Percentiles rank a stretch among this genome's conserved stretches.
Evolutionary conservation across 1,140 invertebrate species (phyloP).

Genomic region (Drosophila kepulauana): DNA sequence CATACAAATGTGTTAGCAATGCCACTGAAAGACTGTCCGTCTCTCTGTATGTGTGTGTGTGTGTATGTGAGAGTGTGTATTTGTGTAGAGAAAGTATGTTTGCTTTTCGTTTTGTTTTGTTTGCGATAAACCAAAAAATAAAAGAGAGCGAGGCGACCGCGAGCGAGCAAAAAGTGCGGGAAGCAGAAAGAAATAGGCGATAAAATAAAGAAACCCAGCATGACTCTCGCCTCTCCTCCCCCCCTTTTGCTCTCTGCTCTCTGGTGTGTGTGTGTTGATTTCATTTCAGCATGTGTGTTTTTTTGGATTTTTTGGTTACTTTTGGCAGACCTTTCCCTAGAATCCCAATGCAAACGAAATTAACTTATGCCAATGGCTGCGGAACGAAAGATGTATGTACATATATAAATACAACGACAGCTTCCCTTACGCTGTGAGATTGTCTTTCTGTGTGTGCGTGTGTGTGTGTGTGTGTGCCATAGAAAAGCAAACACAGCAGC

Average conservation of each 20-base stretch:
- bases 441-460: constrained; percentile 1
- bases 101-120: constrained; percentile 77
- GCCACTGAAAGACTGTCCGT: constrained; percentile 1
- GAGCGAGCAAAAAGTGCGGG: neutral
- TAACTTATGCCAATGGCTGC: constrained; percentile 59
- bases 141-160: constrained; percentile 1
- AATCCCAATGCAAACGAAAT: constrained; percentile 63
- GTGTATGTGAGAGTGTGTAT: constrained; percentile 5
- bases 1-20: constrained; percentile 61
- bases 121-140: constrained; percentile 61
- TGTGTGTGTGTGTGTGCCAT: neutral
- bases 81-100: constrained; percentile 54
- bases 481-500: constrained; percentile 1
- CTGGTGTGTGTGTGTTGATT: constrained; percentile 52
- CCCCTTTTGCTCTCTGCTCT: neutral
- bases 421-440: neutral
- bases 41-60: constrained; percentile 7
- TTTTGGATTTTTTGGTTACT: constrained; percentile 15
- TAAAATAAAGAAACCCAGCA: constrained; percentile 32
- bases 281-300: constrained; percentile 56
- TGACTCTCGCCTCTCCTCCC: constrained; percentile 8
- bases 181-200: constrained; percentile 16
- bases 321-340: constrained; percentile 31
- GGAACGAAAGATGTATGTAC: constrained; percentile 38
- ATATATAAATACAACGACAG: constrained; percentile 36